Conservation (phyloP, 1,140 invertebrate genomes). For the Saccostrea cuccullata region DNA sequence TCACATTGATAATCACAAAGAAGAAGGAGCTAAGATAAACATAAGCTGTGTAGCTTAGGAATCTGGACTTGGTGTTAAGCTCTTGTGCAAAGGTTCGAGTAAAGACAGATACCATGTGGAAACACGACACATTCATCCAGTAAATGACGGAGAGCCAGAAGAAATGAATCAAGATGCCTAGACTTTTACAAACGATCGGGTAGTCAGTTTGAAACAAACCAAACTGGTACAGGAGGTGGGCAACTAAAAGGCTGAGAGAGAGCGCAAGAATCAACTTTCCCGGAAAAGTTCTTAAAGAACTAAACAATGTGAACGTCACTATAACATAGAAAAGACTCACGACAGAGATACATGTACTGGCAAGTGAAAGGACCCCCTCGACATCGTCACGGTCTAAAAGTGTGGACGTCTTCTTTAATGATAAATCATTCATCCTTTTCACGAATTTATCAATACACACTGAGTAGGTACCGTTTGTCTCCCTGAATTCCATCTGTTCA, state of each 20-base stretch:
- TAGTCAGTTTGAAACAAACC: conserved; percentile 32
- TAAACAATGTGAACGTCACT: conserved; percentile 40
- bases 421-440: not conserved
- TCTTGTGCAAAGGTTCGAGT: not conserved
- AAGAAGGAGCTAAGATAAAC: not conserved
- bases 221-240: conserved; percentile 43
- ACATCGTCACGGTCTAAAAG: not conserved
- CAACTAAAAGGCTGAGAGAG: conserved; percentile 33
- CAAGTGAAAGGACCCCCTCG: not conserved
- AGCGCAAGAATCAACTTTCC: conserved; percentile 47
- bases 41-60: not conserved
- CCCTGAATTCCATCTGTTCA: not conserved
- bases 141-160: conserved; percentile 42
- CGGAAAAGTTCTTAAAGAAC: conserved; percentile 46
- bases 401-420: not conserved
- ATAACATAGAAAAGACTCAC: conserved; percentile 44
- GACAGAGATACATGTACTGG: conserved; percentile 44
- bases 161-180: conserved; percentile 50
- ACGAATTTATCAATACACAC: not conserved
- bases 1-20: not conserved
- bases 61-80: not conserved
- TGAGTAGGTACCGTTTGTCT: not conserved
- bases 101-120: conserved; percentile 52
- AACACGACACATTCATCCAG: conserved; percentile 51
- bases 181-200: conserved; percentile 8